Evolutionary conservation across 1,140 invertebrate genomes (phyloP), one percentile per base, ranked within the genome.

Genomic region (Gonioctena quinquepunctata): DNA sequence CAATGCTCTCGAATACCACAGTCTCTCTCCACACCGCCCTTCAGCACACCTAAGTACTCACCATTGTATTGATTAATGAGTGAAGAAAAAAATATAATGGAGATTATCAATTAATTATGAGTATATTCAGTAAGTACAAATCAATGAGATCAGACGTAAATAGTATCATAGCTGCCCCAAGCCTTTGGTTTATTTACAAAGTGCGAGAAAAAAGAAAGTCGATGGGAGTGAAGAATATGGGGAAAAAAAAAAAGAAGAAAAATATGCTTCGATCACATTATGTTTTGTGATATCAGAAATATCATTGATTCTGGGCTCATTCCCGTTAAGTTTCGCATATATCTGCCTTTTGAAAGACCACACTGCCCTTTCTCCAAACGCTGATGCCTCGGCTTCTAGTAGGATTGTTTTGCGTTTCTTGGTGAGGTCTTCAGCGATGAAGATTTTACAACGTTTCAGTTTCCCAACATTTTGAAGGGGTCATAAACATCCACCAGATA

Each of bases 221-320:
- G 13, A 18, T 16, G n/a, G 6, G 18, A 54, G 3, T 28, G 27
- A 28, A 28, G 8, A 28, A 28, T 4, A 28, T n/a, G n/a, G n/a
- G 33, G n/a, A 50, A 19, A 50, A 6, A n/a, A 50, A 16, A 5
- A 50, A 50, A 19, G 49, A 50, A 16, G 3, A 50, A 4, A 50
- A 50, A 16, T 50, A n/a, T 50, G 4, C 49, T 50, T 50, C 4
- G 4, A n/a, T n/a, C n/a, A 50, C 49, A 19, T 50, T 50, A 50
- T n/a, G n/a, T 6, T 50, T 50, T 50, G 49, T n/a, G 49, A 50
- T 50, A 50, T 50, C 49, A 50, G 49, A n/a, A 50, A 50, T 50
- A 50, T 50, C 49, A 50, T 50, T 50, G 49, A 5, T 50, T 50
- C 49, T 50, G 49, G n/a, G n/a, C n/a, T n/a, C n/a, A n/a, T n/a